Conservation (phyloP, 2,113 vertebrate genomes). For the Chaenogobius annularis region DNA sequence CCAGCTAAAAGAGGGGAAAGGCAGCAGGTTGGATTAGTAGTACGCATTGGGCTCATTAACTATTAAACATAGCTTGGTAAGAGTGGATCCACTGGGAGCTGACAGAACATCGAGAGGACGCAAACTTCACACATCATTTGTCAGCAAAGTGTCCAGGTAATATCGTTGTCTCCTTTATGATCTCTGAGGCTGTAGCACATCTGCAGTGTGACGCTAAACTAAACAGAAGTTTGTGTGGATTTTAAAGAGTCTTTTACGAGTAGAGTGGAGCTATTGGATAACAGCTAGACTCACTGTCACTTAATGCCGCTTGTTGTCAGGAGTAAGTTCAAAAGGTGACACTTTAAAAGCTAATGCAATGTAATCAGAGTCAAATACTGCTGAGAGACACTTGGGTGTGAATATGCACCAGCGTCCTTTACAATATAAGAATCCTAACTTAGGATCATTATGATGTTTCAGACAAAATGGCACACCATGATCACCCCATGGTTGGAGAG, state of each 20-base stretch:
- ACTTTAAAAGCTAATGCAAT: conserved; percentile 3
- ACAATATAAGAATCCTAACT: neutral
- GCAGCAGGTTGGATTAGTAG: neutral
- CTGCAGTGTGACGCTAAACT: neutral
- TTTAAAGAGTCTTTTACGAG: neutral
- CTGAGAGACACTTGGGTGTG: neutral
- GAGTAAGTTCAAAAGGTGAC: conserved; percentile 12
- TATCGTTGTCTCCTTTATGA: neutral
- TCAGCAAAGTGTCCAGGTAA: conserved; percentile 13
- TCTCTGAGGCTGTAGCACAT: neutral
- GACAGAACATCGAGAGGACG: conserved; percentile 3
- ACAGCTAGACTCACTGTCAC: conserved; percentile 11
- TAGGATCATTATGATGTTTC: neutral
- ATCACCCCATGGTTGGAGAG: conserved; percentile 20
- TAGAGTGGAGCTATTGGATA: conserved; percentile 4
- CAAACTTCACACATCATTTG: conserved; percentile 11
- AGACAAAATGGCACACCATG: conserved; percentile 36
- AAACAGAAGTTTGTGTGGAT: neutral
- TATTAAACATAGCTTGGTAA: conserved; percentile 11
- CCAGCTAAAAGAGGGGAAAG: neutral
- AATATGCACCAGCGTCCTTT: neutral
- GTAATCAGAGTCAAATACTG: conserved; percentile 10
- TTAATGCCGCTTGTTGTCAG: conserved; percentile 3
- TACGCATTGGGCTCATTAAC: conserved; percentile 8
- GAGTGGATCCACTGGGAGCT: conserved; percentile 4